Evolutionary conservation across 1,140 invertebrate species (phyloP), one percentile per base, ranked within the genome.

Genomic region (Hylaeus volcanicus): DNA sequence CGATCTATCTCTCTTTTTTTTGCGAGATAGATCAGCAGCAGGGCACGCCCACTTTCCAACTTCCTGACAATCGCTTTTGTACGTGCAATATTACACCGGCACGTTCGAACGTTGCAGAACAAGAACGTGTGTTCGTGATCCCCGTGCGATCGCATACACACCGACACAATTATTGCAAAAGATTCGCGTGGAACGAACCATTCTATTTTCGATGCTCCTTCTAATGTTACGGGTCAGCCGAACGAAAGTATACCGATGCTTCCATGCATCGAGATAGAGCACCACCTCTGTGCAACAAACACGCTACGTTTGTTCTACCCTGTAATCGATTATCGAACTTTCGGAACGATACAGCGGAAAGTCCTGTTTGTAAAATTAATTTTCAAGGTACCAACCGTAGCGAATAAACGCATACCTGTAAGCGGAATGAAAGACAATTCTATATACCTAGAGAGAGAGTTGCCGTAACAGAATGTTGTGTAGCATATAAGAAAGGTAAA

Each of bases 1-100:
- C 85, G 86, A 89, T 88, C 88, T 89, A 89, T 88, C 88, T 89
- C 55, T 86, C 69, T 56, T 6, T 63, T 26, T 82, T 87, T 87
- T 75, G 76, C 74, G 81, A 88, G 85, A 89, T 88, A 88, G 86
- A 90, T 88, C 79, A 81, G 39, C 55, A n/a, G 37, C 77, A 74
- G 86, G 26, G 79, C 90, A 88, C 90, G 87, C 90, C 90, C 88
- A 91, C 89, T 89, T 91, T 92, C 87, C 89, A 91, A 88, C 87
- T 90, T 90, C 86, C 87, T 87, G 84, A 89, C 88, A 88, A 90
- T 88, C 88, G 80, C 84, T 86, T 79, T 78, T 81, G 85, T 82
- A 87, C 76, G 58, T 70, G 75, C 45, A 37, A 72, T 55, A 63
- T 43, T 43, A 39, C 64, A 66, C 6, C 26, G 53, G 56, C 37